Conservation (phyloP, 2,888 invertebrate species). For the Druceiella hillmani region DNA sequence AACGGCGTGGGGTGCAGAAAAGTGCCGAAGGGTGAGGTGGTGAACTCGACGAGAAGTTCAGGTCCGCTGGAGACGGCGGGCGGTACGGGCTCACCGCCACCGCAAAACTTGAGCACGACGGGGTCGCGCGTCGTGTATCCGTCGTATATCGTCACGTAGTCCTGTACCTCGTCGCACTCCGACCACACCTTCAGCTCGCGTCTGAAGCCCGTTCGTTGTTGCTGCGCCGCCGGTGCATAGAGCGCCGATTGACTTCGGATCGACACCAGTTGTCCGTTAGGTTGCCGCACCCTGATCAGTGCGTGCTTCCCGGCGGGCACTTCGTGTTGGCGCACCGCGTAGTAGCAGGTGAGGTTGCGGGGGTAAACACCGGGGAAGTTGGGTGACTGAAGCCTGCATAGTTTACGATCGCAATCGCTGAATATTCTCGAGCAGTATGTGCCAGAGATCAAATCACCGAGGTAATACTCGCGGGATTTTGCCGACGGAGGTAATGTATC, state of each 20-base stretch:
- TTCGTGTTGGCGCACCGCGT: constrained; percentile 81
- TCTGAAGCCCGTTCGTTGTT: constrained; percentile 54
- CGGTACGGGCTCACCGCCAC: constrained; percentile 81
- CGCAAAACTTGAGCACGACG: constrained; percentile 83
- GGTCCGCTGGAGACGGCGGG: constrained; percentile 83
- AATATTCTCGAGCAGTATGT: constrained; percentile 90
- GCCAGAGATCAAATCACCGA: constrained; percentile 84
- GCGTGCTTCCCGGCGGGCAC: constrained; percentile 85
- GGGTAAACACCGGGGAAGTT: constrained; percentile 93
- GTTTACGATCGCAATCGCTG: constrained; percentile 87
- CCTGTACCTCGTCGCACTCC: constrained; percentile 82
- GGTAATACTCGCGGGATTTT: constrained; percentile 60
- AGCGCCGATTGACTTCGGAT: constrained; percentile 72
- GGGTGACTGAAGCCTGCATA: constrained; percentile 85
- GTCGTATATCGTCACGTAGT: constrained; percentile 84
- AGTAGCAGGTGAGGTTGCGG: constrained; percentile 90
- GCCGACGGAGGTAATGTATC: constrained; percentile 37
- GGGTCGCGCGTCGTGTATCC: constrained; percentile 86
- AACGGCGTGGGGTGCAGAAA: constrained; percentile 75
- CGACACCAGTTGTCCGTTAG: constrained; percentile 79
- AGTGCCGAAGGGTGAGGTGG: constrained; percentile 84
- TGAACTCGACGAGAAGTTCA: constrained; percentile 83
- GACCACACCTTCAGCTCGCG: constrained; percentile 67
- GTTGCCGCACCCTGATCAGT: constrained; percentile 78
- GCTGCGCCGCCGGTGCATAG: constrained; percentile 50